Percentiles rank a stretch among this genome's conserved stretches.
These are phyloP conservation scores for Datnioides undecimradiatus DNA, from an alignment of 2,113 vertebrate species.

Conservation along the genomic window DNA sequence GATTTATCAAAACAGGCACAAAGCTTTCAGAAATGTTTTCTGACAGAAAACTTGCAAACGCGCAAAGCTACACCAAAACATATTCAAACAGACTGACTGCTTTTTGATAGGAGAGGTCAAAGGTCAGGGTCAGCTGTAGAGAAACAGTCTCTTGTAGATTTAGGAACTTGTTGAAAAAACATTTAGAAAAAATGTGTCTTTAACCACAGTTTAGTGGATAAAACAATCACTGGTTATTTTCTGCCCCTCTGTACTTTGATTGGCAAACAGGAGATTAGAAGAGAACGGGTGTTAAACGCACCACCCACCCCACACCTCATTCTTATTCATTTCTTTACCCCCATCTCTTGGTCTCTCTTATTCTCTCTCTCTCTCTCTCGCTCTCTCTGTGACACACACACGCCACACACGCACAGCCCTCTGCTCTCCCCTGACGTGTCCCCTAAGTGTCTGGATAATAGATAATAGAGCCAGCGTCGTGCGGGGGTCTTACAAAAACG, in stretches of 20 bases:
- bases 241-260: conserved; percentile 43
- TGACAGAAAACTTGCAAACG: not conserved
- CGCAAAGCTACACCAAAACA: not conserved
- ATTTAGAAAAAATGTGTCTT: not conserved
- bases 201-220: conserved; percentile 7
- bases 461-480: conserved; percentile 88
- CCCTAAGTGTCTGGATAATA: conserved; percentile 86
- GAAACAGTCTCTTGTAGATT: not conserved
- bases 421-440: conserved; percentile 75
- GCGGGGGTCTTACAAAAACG: conserved; percentile 92
- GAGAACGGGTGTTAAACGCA: conserved; percentile 35
- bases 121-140: conserved; percentile 42
- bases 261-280: conserved; percentile 60
- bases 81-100: not conserved
- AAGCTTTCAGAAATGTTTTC: not conserved
- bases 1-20: not conserved
- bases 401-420: conserved; percentile 7
- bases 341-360: not conserved
- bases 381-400: not conserved
- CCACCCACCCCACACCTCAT: conserved; percentile 69
- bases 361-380: conserved; percentile 20
- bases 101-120: conserved; percentile 38
- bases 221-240: not conserved
- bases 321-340: conserved; percentile 39
- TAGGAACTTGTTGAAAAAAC: not conserved